Evolutionary conservation across 2,888 invertebrate genomes (phyloP).

Genomic region (Acanthosepion pharaonis): DNA sequence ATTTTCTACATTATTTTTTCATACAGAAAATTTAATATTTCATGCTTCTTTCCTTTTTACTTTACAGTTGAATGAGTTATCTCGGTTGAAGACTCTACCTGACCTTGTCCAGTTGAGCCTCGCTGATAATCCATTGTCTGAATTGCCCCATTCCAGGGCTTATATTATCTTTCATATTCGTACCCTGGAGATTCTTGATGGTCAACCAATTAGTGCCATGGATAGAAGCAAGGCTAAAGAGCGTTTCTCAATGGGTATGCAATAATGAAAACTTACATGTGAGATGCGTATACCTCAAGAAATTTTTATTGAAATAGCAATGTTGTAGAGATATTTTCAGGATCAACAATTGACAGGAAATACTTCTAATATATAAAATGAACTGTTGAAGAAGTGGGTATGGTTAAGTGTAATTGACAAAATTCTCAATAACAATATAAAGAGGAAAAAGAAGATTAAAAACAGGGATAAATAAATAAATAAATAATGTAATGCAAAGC

Average conservation of each 20-base stretch:
- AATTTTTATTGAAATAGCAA: too few species aligned
- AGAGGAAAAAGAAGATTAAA: too few species aligned
- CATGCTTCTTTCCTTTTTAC: background rate
- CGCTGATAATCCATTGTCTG: conserved; percentile 70
- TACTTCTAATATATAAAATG: too few species aligned
- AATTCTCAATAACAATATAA: too few species aligned
- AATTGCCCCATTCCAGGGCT: conserved; percentile 69
- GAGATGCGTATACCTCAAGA: background rate
- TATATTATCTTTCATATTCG: conserved; percentile 71
- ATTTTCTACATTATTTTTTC: background rate
- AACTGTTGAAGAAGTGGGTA: too few species aligned
- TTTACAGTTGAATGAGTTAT: conserved; percentile 69
- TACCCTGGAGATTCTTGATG: conserved; percentile 69
- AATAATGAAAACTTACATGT: background rate
- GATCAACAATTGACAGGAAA: too few species aligned
- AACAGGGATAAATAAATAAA: too few species aligned
- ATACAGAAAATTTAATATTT: background rate
- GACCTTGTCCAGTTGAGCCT: conserved; percentile 70
- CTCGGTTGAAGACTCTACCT: conserved; percentile 70
- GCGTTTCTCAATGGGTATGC: conserved; percentile 71
- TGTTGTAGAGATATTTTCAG: too few species aligned
- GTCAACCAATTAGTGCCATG: conserved; percentile 62
- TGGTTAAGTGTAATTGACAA: too few species aligned
- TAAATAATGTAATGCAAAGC: too few species aligned
- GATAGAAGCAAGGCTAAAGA: conserved; percentile 68